Evolutionary conservation across 2,113 vertebrate genomes (phyloP), one percentile per base, ranked within the genome.

Genomic region (Callionymus lyra): DNA sequence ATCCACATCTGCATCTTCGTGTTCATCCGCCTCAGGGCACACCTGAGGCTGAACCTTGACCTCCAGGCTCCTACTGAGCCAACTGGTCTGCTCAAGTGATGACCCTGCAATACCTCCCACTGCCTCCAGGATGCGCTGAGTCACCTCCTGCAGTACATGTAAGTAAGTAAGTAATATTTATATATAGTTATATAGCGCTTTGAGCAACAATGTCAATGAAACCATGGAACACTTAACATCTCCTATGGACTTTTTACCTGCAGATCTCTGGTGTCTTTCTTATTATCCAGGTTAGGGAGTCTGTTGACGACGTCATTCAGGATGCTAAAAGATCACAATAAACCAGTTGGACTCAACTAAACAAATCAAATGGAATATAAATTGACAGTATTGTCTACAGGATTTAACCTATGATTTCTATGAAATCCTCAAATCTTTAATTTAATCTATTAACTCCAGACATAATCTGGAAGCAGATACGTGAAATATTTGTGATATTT

Each of bases 21-120:
- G 60, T 13, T 85, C 89, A 0, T 89, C 86, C 2, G 86, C 87
- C 15, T 94, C 90, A 2, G 83, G 70, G 40, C 84, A 76, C 38
- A 97, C 72, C 79, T 99, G 95, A 9, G 95, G 89, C 72, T 92
- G 93, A 47, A 90, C 91, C 79, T 98, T 99, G 62, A 99, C 95
- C 56, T 97, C 95, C 38, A 99, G 84, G 59, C 89, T 99, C 43
- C 95, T 86, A 72, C 93, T 97, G 31, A 99, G 87, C 95, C 95
- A 99, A 50, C 94, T 99, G 53, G 95, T 99, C 72, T 98, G 95
- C 39, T 98, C 95, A 59, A 99, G 73, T 41, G 95, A 99, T 0
- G 95, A 97, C 1, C 94, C 95, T 6, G 91, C 94, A 16, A 97
- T 81, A 11, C 82, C 90, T 0, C 92, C 93, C 17, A 97, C 89